Conservation (phyloP, 2,888 invertebrate genomes). For the Cataglyphis cursor region DNA sequence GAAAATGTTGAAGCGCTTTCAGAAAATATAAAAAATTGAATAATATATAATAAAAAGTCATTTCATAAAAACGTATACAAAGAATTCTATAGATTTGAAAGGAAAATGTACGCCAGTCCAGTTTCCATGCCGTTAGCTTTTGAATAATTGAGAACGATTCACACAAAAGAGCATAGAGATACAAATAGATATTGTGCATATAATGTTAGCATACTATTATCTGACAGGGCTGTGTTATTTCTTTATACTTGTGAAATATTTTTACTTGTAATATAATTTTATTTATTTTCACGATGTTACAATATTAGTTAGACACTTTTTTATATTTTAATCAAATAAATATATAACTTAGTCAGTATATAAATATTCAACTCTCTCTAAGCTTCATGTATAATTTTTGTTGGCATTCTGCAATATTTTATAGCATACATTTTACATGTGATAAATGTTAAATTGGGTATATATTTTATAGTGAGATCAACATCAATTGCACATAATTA, state of each 20-base stretch:
- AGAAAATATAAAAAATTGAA: constrained; percentile 7
- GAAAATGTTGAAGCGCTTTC: neutral
- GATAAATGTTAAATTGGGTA: constrained; percentile 24
- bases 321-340: neutral
- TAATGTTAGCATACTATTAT: neutral
- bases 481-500: constrained; percentile 64
- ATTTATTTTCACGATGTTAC: neutral
- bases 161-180: neutral
- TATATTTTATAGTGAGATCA: constrained; percentile 57
- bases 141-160: neutral
- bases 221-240: neutral
- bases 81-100: neutral
- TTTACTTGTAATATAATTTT: neutral
- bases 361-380: constrained; percentile 19
- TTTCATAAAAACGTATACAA: neutral
- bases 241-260: neutral
- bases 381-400: constrained; percentile 13
- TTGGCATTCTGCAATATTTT: neutral
- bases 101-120: neutral
- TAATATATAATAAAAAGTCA: neutral
- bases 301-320: neutral
- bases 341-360: neutral
- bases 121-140: neutral
- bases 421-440: neutral
- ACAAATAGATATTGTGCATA: neutral